Conservation (phyloP, 2,888 invertebrate species). For the Zhengitettix transpicula region DNA sequence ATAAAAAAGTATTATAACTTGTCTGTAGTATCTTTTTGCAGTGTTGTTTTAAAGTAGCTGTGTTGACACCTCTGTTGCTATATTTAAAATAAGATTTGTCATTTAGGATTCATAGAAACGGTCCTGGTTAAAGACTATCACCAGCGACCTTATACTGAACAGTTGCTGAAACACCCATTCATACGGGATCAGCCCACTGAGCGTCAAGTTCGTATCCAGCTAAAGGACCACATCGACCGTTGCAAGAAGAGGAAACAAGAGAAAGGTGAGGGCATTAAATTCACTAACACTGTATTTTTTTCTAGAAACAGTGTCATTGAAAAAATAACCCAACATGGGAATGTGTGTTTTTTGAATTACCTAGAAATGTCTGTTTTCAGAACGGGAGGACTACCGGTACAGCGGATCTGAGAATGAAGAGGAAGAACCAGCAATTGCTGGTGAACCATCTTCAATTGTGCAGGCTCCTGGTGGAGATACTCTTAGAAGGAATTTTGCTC, state of each 20-base stretch:
- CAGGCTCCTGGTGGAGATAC: slow-evolving; percentile 87
- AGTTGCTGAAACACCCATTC: slow-evolving; percentile 91
- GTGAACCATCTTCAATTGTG: slow-evolving; percentile 89
- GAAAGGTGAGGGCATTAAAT: slow-evolving; percentile 32
- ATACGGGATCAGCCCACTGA: slow-evolving; percentile 98
- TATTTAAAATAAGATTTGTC: not conserved
- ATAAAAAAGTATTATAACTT: too few relatives aligned
- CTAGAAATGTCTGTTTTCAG: slow-evolving; percentile 15
- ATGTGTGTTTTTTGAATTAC: too few relatives aligned
- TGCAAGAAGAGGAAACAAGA: slow-evolving; percentile 91
- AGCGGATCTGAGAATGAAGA: slow-evolving; percentile 97
- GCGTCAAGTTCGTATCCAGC: slow-evolving; percentile 90
- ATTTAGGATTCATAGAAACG: slow-evolving; percentile 80
- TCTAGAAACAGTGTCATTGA: too few relatives aligned
- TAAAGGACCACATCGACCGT: slow-evolving; percentile 97
- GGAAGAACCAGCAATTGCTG: slow-evolving; percentile 77
- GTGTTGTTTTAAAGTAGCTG: too few relatives aligned
- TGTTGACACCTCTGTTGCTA: too few relatives aligned
- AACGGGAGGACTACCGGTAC: slow-evolving; percentile 44
- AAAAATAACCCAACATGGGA: too few relatives aligned
- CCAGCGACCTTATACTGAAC: slow-evolving; percentile 95
- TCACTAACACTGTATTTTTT: too few relatives aligned
- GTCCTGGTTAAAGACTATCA: slow-evolving; percentile 98
- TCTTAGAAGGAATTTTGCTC: slow-evolving; percentile 90
- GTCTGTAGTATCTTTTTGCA: not conserved